Evolutionary conservation across 2,797 vertebrate genomes (phyloP), one percentile per base, ranked within the genome.

Genomic region (Pteropus rufus): DNA sequence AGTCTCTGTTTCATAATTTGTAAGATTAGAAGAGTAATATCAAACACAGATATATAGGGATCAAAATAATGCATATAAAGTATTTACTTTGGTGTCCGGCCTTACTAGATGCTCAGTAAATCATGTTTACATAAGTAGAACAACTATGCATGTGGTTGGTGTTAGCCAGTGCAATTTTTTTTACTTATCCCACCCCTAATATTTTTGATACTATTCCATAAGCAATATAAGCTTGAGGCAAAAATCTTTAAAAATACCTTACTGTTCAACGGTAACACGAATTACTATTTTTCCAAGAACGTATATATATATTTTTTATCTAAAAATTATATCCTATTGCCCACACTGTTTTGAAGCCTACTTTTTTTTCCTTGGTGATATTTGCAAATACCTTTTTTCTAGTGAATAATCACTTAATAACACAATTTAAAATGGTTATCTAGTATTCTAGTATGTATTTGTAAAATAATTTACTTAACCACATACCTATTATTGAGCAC

Each of bases 241-340:
- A 14, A 88, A 82, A 65, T 56, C 16, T 65, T 96, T 21, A 72
- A 49, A 95, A 90, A 77, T 91, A 58, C 0, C 72, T 56, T 89
- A 52, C 10, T 77, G 79, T 83, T 1, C 44, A 86, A 54, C 60
- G 7, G 19, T 86, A 88, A 85, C 31, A 60, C n/a, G 85, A 92
- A 73, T 91, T 75, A 89, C 41, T 73, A 54, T 86, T 96, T 97
- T 92, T 82, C 52, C 41, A 85, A 67, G 23, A 91, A 64, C 3
- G 56, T 44, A 70, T 65, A 14, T 26, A 39, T 69, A 39, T 19
- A 2, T 62, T 77, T 64, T 80, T 89, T 89, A 82, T 89, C 87
- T 36, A 81, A 92, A 85, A 58, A 58, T 65, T 79, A 0, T 56
- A 75, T 79, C 6, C 2, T 70, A 52, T 75, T 89, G 9, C 34